These are phyloP conservation scores for Cerastis leucographa DNA, from an alignment of 2,888 invertebrate genomes.

Conservation along the genomic window DNA sequence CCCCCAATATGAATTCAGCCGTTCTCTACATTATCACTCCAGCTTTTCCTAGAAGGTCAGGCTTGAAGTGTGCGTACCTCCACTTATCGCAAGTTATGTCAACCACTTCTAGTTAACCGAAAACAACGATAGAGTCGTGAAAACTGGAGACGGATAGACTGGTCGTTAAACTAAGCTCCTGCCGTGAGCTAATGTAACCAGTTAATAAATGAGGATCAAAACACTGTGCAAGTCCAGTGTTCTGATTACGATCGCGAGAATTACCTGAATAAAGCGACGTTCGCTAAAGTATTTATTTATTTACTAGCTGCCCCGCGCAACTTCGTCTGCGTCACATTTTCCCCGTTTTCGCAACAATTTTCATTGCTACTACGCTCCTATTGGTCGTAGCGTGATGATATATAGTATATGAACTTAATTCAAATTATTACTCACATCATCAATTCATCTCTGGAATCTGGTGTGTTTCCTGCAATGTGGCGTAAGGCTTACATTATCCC, in stretches of 20 bases:
- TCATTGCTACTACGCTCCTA: too few species aligned
- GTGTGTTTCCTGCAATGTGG: too few species aligned
- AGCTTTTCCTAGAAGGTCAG: neutral
- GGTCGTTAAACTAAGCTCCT: neutral
- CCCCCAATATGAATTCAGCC: too few species aligned
- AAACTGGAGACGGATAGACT: neutral
- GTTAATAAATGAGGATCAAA: neutral
- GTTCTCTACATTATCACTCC: too few species aligned
- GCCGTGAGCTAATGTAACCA: constrained; percentile 1
- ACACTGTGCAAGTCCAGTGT: neutral
- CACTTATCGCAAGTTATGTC: neutral
- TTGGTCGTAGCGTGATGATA: too few species aligned
- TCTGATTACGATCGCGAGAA: neutral
- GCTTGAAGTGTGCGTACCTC: neutral
- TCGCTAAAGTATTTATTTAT: neutral
- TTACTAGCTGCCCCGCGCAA: too few species aligned
- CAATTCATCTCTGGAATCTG: too few species aligned
- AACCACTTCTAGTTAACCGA: neutral
- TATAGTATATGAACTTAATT: too few species aligned
- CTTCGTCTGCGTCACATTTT: too few species aligned
- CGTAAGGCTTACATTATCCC: too few species aligned
- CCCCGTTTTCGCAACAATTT: too few species aligned
- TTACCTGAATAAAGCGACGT: neutral
- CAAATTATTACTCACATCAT: too few species aligned
- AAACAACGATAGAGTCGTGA: neutral